Base-by-base conservation (phyloP, 2,888 invertebrate genomes). In the Megamerina dolium region DNA sequence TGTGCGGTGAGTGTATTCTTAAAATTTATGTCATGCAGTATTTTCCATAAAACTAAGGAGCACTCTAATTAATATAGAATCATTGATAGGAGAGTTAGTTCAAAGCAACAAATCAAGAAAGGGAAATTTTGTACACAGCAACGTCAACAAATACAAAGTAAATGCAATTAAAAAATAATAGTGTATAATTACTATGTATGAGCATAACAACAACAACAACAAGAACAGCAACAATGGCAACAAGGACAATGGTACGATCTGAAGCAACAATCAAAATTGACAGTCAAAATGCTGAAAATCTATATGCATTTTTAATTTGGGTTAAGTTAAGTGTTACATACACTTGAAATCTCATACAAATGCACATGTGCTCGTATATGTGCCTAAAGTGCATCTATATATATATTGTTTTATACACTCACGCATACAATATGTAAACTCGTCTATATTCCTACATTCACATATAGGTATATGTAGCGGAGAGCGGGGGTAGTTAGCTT, bases 221-320 rank as follows among this genome's bases (percentile, higher is more conserved):
- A n/a, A n/a, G n/a, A n/a, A n/a, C n/a, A n/a, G n/a, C n/a, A n/a
- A n/a, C n/a, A n/a, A n/a, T n/a, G n/a, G 10, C 33, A 38, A 34
- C 43, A 38, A 16, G 26, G n/a, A 31, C 16, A 36, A 14, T 14
- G 6, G 9, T n/a, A n/a, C n/a, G n/a, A 23, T 23, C 23, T 23
- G 17, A 30, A 12, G 21, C 47, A 46, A 45, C 52, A 41, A 53
- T 52, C 49, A 50, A 40, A 55, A 52, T 57, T 48, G 53, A 44
- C 43, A 51, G 59, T 49, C 49, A 49, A 49, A 49, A 46, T 44
- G 41, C 35, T 36, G 41, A 27, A 45, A 48, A 57, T 23, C 49
- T 48, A 59, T 55, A 54, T 57, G 48, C 52, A 56, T 54, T 56
- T 60, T 53, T 51, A 49, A 53, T 52, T 51, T 40, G 40, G 50